These are phyloP conservation scores for Cairina moschata DNA, from an alignment of 2,113 vertebrate genomes.

Conservation along the genomic window DNA sequence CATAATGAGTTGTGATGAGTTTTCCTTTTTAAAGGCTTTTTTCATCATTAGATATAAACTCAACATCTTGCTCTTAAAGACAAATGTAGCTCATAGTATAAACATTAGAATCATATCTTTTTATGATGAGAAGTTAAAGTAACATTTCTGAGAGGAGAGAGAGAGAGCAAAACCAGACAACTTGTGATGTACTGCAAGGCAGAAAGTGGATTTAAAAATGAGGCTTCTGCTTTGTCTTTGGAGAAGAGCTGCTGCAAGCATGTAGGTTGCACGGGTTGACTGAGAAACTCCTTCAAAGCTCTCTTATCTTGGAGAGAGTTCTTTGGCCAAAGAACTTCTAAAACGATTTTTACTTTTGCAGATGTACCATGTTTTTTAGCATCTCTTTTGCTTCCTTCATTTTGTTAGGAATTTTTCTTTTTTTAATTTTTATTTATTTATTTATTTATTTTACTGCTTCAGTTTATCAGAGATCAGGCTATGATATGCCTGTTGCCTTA, in stretches of 20 bases:
- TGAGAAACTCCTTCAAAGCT: not conserved
- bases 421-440: too few relatives aligned
- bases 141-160: not conserved
- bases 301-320: not conserved
- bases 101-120: conserved; percentile 69
- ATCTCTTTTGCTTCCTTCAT: not conserved
- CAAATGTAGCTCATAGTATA: conserved; percentile 68
- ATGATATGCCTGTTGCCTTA: not conserved
- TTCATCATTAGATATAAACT: conserved; percentile 74
- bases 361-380: not conserved
- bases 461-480: not conserved
- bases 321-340: not conserved
- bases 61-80: conserved; percentile 78
- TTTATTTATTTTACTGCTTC: not conserved
- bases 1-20: conserved; percentile 81
- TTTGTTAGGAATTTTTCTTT: not conserved
- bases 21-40: conserved; percentile 81
- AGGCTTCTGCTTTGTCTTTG: not conserved
- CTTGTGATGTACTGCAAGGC: not conserved
- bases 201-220: not conserved
- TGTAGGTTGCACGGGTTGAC: not conserved
- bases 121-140: conserved; percentile 61
- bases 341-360: not conserved
- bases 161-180: not conserved
- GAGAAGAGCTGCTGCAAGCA: not conserved